A percentile compares a stretch with the other conserved stretches of the same genome.
Evolutionary conservation across 2,888 invertebrate genomes (phyloP).

Genomic region (Drosophila macrothrix): DNA sequence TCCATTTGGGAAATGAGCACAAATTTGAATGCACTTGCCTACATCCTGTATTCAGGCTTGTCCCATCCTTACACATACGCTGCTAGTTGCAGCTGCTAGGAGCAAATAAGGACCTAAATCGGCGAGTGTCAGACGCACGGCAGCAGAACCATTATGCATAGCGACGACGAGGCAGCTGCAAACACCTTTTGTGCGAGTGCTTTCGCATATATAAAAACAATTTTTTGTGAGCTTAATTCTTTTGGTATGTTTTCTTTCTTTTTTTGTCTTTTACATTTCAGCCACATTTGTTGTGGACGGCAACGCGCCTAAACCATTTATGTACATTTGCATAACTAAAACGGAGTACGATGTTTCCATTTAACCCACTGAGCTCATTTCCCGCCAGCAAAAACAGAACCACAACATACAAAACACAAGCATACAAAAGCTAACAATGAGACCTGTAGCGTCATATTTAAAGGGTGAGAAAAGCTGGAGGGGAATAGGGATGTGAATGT

Average conservation of each 20-base stretch:
- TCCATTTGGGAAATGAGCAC: constrained; percentile 4
- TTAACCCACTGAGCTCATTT: constrained; percentile 77
- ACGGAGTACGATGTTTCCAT: constrained; percentile 62
- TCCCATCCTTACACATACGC: not conserved
- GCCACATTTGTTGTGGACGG: constrained; percentile 56
- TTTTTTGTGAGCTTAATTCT: constrained; percentile 56
- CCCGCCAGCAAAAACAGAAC: constrained; percentile 54
- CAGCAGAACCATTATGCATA: constrained; percentile 21
- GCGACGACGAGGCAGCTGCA: constrained; percentile 23
- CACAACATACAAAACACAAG: constrained; percentile 27
- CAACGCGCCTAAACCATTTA: constrained; percentile 58
- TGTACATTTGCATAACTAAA: constrained; percentile 61
- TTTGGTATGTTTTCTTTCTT: constrained; percentile 15
- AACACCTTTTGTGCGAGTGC: constrained; percentile 24
- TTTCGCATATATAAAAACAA: constrained; percentile 39
- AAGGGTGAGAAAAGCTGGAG: not conserved
- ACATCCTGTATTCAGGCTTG: not conserved
- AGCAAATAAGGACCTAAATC: constrained; percentile 72
- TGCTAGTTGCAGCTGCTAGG: constrained; percentile 23
- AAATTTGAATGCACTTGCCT: constrained; percentile 5
- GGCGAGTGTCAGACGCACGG: constrained; percentile 64
- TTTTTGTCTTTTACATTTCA: constrained; percentile 42
- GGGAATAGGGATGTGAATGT: not conserved
- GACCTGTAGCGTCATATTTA: constrained; percentile 7
- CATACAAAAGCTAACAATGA: constrained; percentile 27